phyloP scores from a whole-genome alignment of 2,113 vertebrate genomes.

The Martes martes region DNA sequence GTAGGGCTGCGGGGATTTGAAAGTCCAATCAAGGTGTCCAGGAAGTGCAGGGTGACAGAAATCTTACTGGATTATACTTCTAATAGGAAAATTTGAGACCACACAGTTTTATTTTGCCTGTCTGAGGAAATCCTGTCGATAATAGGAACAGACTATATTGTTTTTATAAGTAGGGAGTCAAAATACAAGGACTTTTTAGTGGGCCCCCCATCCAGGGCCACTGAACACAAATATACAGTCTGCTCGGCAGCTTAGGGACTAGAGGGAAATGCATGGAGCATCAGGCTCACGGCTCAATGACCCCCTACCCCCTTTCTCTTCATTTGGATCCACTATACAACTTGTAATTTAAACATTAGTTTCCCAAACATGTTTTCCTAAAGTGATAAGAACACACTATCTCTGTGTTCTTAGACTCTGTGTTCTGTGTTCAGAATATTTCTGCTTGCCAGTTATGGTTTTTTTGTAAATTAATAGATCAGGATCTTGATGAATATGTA shows the following conservation, averaged over 20 bases:
- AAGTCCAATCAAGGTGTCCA: neutral
- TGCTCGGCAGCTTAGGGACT: neutral
- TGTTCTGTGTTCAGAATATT: no score
- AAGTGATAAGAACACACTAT: neutral
- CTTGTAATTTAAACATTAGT: neutral
- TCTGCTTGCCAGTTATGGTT: neutral
- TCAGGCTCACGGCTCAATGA: neutral
- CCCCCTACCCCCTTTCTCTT: neutral
- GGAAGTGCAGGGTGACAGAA: neutral
- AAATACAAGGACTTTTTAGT: neutral
- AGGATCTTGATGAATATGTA: neutral
- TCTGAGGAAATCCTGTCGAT: neutral
- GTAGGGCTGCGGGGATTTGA: neutral
- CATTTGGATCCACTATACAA: no score
- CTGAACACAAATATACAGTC: neutral
- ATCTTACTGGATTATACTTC: neutral
- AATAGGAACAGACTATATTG: neutral
- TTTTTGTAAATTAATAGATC: conserved; percentile 1
- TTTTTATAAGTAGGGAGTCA: neutral
- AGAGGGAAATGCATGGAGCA: neutral
- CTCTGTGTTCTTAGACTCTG: no score
- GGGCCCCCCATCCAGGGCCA: no score
- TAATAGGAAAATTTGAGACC: neutral
- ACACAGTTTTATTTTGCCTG: neutral
- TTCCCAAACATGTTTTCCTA: neutral